Percentiles rank a stretch among this genome's conserved stretches.
Evolutionary conservation across 2,113 vertebrate genomes (phyloP).

Genomic region (Pavo muticus): DNA sequence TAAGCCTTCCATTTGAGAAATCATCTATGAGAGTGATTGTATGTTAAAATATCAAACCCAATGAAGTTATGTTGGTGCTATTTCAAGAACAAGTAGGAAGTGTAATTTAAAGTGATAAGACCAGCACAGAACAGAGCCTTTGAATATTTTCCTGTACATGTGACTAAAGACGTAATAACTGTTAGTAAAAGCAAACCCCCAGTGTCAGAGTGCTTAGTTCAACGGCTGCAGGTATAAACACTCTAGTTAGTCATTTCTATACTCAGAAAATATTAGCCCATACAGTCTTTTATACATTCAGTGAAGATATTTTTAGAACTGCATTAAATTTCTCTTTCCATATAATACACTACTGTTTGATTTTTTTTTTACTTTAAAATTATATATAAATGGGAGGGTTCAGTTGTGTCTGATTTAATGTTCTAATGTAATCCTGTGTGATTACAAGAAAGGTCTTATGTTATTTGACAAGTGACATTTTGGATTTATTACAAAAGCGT

Average conservation of each 20-base stretch:
- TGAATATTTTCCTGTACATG: slow-evolving; percentile 23
- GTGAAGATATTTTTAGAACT: slow-evolving; percentile 53
- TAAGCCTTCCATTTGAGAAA: slow-evolving; percentile 1
- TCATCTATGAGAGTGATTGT: not conserved
- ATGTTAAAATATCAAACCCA: not conserved
- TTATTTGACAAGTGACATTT: slow-evolving; percentile 57
- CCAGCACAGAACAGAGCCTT: not conserved
- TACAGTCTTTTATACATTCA: slow-evolving; percentile 57
- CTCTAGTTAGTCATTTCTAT: slow-evolving; percentile 36
- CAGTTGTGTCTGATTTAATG: slow-evolving; percentile 70
- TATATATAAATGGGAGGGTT: slow-evolving; percentile 61
- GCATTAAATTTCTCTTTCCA: slow-evolving; percentile 57
- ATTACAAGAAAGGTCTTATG: slow-evolving; percentile 56
- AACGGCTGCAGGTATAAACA: slow-evolving; percentile 42
- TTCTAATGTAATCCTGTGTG: slow-evolving; percentile 60
- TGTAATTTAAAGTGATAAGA: slow-evolving; percentile 31
- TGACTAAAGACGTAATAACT: slow-evolving; percentile 40
- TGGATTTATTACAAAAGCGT: slow-evolving; percentile 35
- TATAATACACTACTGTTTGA: slow-evolving; percentile 10
- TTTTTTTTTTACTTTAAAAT: slow-evolving; percentile 62
- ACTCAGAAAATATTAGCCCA: slow-evolving; percentile 38
- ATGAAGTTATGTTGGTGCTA: not conserved
- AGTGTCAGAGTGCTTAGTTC: slow-evolving; percentile 38
- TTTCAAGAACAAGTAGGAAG: slow-evolving; percentile 12
- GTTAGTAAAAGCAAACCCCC: slow-evolving; percentile 35